Percentiles rank a stretch among this genome's conserved stretches.
phyloP scores from a whole-genome alignment of 1,140 invertebrate species.

The Magallana ariakensis region DNA sequence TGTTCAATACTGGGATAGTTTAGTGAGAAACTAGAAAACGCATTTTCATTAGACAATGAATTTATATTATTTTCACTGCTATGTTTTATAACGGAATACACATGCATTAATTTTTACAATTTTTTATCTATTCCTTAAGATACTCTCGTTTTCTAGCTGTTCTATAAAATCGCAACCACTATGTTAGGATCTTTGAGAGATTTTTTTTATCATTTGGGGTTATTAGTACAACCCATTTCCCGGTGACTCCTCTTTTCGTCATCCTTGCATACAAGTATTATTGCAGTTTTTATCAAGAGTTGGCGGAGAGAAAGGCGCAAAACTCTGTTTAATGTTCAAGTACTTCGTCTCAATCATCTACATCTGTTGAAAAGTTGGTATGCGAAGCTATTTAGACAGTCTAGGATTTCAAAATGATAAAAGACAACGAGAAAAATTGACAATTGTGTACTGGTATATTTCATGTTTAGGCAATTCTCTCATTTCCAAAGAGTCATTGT shows the following conservation, averaged over 20 bases:
- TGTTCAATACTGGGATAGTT: too few relatives aligned
- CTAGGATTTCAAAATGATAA: neutral
- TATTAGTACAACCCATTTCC: constrained; percentile 16
- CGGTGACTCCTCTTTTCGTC: neutral
- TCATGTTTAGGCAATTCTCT: neutral
- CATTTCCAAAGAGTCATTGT: too few relatives aligned
- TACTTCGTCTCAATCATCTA: constrained; percentile 27
- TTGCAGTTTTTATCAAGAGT: neutral
- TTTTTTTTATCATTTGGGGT: neutral
- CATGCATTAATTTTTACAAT: too few relatives aligned
- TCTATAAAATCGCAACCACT: constrained; percentile 4
- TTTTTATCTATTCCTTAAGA: too few relatives aligned
- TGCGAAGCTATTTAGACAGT: neutral
- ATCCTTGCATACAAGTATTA: neutral
- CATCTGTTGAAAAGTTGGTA: constrained; percentile 9
- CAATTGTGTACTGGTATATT: neutral
- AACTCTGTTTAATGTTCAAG: constrained; percentile 28
- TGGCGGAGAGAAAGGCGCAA: constrained; percentile 3
- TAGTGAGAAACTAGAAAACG: too few relatives aligned
- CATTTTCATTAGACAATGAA: too few relatives aligned
- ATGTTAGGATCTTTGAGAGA: neutral
- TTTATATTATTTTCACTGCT: too few relatives aligned
- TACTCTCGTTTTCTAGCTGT: neutral
- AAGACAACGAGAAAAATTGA: neutral
- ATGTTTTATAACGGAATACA: too few relatives aligned